Evolutionary conservation across 2,113 vertebrate species (phyloP), one percentile per base, ranked within the genome.

Genomic region (Corythaixoides concolor): DNA sequence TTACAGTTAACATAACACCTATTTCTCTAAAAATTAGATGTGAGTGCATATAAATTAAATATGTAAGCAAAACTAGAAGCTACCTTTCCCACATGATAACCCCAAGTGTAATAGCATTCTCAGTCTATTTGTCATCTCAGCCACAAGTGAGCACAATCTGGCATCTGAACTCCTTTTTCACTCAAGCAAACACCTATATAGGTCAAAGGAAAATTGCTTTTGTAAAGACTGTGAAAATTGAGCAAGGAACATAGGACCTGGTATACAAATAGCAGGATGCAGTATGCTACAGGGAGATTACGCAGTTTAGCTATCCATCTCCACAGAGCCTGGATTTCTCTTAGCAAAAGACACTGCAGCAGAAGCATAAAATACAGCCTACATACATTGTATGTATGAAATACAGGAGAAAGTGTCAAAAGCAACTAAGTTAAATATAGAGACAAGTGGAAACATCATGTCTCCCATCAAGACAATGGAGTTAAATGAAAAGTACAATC

Each of bases 181-280:
- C 76, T 89, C 92, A 92, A 64, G 79, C 73, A 94, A 94, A 81
- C 88, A 81, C 76, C 92, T 89, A 87, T 81, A 53, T 72, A 92
- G 93, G 90, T 94, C 93, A 93, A 94, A 90, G 76, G 52, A 95
- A 96, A 97, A 97, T 93, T 94, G 94, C 79, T 96, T 96, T 93
- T 95, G 85, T 95, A 94, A 95, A 91, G 89, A 96, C 84, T 91
- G 88, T 80, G 68, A 94, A 96, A 97, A 96, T 28, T 95, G 95
- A 94, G 86, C 86, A 86, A 74, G 88, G 79, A 93, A 90, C 73
- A 78, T 12, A 89, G 73, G 93, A 63, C 24, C 49, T 45, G 60
- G 68, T 56, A 74, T 4, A 87, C 85, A 43, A 91, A 79, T 41
- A 70, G 39, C 88, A 94, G 83, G 82, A 82, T 55, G 75, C 79